Percentiles rank a stretch among this genome's conserved stretches.
Evolutionary conservation across 2,113 vertebrate species (phyloP).

Genomic region (Artemisiospiza belli): DNA sequence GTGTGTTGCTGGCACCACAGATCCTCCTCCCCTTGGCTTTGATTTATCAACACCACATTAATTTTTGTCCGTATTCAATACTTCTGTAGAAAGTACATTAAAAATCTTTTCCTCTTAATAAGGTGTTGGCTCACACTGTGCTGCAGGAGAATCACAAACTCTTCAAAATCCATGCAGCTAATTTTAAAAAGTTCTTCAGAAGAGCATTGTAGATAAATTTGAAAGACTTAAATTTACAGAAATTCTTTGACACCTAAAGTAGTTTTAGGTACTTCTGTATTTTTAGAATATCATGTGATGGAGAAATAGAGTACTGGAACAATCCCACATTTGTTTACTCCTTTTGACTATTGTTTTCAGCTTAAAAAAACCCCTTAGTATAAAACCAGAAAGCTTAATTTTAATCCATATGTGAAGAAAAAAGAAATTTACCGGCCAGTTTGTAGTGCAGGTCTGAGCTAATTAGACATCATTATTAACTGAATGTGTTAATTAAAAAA

Average conservation of each 20-base stretch:
- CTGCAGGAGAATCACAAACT: neutral
- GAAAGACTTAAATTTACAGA: neutral
- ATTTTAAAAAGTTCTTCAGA: neutral
- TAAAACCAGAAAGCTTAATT: neutral
- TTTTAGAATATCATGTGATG: neutral
- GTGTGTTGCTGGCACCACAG: neutral
- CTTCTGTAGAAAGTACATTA: neutral
- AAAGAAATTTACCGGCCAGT: neutral
- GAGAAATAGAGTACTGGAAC: neutral
- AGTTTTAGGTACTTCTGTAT: neutral
- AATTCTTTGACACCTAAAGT: neutral
- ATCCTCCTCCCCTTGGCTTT: neutral
- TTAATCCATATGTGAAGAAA: neutral
- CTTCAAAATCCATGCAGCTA: neutral
- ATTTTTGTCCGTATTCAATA: neutral
- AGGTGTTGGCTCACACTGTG: neutral
- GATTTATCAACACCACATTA: neutral
- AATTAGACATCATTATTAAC: neutral
- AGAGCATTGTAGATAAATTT: neutral
- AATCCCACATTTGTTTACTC: neutral
- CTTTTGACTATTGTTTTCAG: neutral
- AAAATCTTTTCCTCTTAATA: neutral
- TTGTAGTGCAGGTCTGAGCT: neutral
- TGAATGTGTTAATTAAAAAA: neutral
- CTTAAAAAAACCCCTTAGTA: neutral